Evolutionary conservation across 2,888 invertebrate genomes (phyloP), one percentile per base, ranked within the genome.

Genomic region (Ectemnius continuus): DNA sequence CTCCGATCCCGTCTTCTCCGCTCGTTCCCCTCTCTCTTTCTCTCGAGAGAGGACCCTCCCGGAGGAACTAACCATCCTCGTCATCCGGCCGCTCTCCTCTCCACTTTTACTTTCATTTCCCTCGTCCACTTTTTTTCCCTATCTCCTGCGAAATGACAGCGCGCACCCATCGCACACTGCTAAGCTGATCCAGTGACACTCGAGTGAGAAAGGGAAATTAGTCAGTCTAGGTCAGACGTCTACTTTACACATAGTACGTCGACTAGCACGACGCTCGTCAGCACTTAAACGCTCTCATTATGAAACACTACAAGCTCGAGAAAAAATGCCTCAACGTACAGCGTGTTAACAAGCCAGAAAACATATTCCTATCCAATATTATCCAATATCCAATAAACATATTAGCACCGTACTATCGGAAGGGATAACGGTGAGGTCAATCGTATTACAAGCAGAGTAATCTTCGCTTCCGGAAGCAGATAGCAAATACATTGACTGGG

Each of bases 1-100:
- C 16, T 57, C 82, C 74, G 82, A 79, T 80, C 78, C 76, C 66
- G 60, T 70, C 77, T 75, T 71, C 71, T 75, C 72, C 63, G 67
- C 75, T 73, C 64, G 61, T 70, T 76, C 80, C 70, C 66, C 8
- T 6, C 36, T 36, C 36, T 36, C 36, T 36, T 36, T 36, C 36
- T 23, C 23, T 23, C 3, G 3, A 23, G 26, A 66, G 71, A 26
- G 70, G 67, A 78, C 71, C 57, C 75, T 78, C 83, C 73, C 77
- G 68, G 77, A 83, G 76, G 78, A 84, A 79, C 82, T 84, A 84
- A 85, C 82, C 83, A 79, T 80, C 78, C 67, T 78, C 75, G 8
- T 36, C 36, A 11, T 36, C 36, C 36, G 36, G 36, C n/a, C n/a
- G n/a, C 8, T 36, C 36, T 36, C 75, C 82, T 83, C 86, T 83